These are phyloP conservation scores for Holacanthella duospinosa DNA, from an alignment of 2,888 invertebrate species.

Conservation along the genomic window DNA sequence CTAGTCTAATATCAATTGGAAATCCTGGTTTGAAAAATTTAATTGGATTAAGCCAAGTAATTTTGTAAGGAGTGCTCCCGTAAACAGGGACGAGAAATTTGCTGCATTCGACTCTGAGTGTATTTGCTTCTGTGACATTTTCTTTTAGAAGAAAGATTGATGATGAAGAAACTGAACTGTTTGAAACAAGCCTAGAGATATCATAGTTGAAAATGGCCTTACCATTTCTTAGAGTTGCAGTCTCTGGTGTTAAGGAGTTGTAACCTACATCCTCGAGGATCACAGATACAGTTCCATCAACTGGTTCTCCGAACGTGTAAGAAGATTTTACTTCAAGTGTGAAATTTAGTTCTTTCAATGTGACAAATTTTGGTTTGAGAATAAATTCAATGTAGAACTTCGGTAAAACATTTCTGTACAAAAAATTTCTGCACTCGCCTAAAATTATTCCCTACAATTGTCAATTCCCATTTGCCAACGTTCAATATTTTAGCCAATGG, in stretches of 20 bases:
- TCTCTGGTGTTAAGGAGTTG: too few species aligned
- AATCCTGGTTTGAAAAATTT: neutral
- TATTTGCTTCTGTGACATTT: neutral
- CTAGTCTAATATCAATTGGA: neutral
- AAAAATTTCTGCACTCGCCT: neutral
- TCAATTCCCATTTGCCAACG: conserved; percentile 10
- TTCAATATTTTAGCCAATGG: neutral
- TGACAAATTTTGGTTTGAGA: neutral
- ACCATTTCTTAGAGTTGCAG: neutral
- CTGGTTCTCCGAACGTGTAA: neutral
- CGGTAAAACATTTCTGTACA: neutral
- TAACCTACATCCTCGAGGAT: too few species aligned
- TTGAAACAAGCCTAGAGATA: neutral
- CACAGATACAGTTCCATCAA: neutral
- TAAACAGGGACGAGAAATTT: neutral
- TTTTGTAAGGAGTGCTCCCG: neutral
- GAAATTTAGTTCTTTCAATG: neutral
- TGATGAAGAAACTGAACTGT: neutral
- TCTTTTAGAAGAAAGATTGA: neutral
- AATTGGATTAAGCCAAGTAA: neutral
- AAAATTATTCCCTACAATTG: neutral
- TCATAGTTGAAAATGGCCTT: neutral
- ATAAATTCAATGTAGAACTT: neutral
- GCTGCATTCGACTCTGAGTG: neutral
- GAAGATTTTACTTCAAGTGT: neutral